Evolutionary conservation across 1,140 invertebrate species (phyloP).

Genomic region (Hylyphantes graminicola): DNA sequence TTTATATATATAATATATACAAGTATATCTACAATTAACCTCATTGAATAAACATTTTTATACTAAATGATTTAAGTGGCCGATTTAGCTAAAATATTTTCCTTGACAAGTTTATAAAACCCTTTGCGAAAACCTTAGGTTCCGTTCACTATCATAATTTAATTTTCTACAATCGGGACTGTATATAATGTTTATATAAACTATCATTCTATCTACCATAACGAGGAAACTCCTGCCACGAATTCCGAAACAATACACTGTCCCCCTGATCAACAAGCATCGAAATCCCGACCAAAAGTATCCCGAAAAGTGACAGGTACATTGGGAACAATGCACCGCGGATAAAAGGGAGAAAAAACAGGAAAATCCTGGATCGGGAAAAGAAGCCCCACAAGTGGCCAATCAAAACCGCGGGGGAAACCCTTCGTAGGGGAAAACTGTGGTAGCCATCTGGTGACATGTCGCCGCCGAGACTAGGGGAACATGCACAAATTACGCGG

Average conservation of each 20-base stretch:
- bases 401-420: slow-evolving; percentile 56
- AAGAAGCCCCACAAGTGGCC: slow-evolving; percentile 60
- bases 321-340: neutral
- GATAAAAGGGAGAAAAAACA: slow-evolving; percentile 39
- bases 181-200: neutral
- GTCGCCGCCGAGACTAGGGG: slow-evolving; percentile 50
- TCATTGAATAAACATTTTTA: no score
- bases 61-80: no score
- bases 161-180: no score
- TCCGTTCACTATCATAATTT: no score
- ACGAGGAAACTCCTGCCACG: neutral
- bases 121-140: no score
- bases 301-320: no score
- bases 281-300: neutral
- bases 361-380: slow-evolving; percentile 50
- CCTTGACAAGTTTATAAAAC: no score
- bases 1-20: no score
- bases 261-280: neutral
- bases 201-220: neutral
- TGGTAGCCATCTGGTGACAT: slow-evolving; percentile 58
- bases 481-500: neutral
- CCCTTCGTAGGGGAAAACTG: slow-evolving; percentile 41
- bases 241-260: neutral
- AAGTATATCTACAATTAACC: no score
- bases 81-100: no score